These are phyloP conservation scores for Hylia prasina DNA, from an alignment of 2,113 vertebrate species.

Conservation along the genomic window DNA sequence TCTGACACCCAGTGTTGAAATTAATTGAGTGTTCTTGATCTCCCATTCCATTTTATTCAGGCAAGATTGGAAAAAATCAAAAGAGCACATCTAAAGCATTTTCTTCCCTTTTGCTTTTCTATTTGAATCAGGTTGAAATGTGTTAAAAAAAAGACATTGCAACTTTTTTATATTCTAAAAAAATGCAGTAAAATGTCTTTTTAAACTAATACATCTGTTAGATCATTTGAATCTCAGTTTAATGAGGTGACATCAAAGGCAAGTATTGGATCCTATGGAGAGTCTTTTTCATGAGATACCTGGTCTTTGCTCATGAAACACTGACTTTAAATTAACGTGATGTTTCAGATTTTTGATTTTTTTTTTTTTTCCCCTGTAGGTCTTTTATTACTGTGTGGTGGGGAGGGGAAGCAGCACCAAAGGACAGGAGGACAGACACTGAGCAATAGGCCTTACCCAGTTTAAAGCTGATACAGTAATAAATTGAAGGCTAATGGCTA, in stretches of 20 bases:
- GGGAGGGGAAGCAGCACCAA: constrained; percentile 42
- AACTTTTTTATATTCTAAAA: constrained; percentile 68
- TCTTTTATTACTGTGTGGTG: constrained; percentile 60
- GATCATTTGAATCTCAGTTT: constrained; percentile 81
- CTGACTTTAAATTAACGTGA: constrained; percentile 73
- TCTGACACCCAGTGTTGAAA: constrained; percentile 79
- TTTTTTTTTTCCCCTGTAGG: constrained; percentile 4
- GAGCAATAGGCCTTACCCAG: constrained; percentile 65
- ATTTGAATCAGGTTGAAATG: constrained; percentile 81
- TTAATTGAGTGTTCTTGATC: constrained; percentile 84
- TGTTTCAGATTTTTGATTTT: constrained; percentile 27
- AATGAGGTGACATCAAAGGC: constrained; percentile 81
- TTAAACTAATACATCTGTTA: constrained; percentile 83
- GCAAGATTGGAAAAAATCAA: constrained; percentile 80
- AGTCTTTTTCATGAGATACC: constrained; percentile 63
- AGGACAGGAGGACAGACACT: constrained; percentile 66
- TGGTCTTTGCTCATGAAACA: constrained; percentile 71
- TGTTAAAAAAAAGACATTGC: constrained; percentile 25
- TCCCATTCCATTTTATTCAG: constrained; percentile 81
- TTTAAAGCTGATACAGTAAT: constrained; percentile 79
- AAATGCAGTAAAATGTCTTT: constrained; percentile 75
- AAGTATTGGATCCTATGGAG: constrained; percentile 52
- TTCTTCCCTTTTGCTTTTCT: constrained; percentile 76
- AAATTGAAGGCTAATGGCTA: constrained; percentile 81
- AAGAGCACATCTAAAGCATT: constrained; percentile 81